phyloP scores from a whole-genome alignment of 2,113 vertebrate species.

The Oxygymnocypris stewartii region DNA sequence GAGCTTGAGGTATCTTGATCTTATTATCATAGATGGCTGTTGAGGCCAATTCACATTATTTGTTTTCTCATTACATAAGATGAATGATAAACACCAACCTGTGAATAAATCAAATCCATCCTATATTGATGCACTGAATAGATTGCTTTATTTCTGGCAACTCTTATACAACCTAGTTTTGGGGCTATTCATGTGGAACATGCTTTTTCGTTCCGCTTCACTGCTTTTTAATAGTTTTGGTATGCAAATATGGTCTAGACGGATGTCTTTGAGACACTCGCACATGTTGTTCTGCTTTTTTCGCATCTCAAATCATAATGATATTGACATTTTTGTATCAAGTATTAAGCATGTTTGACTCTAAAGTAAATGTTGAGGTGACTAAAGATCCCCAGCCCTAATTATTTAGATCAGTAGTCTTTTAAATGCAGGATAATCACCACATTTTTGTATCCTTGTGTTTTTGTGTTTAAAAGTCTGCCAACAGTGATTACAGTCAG shows the following conservation, averaged over 20 bases:
- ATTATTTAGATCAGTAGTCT: not conserved
- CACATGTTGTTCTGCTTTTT: not conserved
- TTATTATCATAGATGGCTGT: not conserved
- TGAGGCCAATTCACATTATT: constrained; percentile 21
- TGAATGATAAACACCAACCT: not conserved
- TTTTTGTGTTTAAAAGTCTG: constrained; percentile 71
- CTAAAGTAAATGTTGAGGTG: not conserved
- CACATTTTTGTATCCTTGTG: not conserved
- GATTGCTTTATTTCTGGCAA: not conserved
- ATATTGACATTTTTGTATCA: not conserved
- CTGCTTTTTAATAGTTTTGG: not conserved
- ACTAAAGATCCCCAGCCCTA: not conserved
- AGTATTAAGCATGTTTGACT: no score
- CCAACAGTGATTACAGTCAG: constrained; percentile 70
- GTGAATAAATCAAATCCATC: not conserved
- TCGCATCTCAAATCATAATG: not conserved
- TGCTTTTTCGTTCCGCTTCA: not conserved
- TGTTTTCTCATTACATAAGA: not conserved
- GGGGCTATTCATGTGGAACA: not conserved
- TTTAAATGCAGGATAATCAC: not conserved
- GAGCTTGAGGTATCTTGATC: constrained; percentile 75
- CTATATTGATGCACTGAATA: not conserved
- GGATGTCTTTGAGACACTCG: not conserved
- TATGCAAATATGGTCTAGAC: not conserved
- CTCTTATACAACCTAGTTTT: not conserved